Percentiles rank a stretch among this genome's conserved stretches.
Conservation (phyloP, 2,113 vertebrate species). For the Tragelaphus buxtoni region DNA sequence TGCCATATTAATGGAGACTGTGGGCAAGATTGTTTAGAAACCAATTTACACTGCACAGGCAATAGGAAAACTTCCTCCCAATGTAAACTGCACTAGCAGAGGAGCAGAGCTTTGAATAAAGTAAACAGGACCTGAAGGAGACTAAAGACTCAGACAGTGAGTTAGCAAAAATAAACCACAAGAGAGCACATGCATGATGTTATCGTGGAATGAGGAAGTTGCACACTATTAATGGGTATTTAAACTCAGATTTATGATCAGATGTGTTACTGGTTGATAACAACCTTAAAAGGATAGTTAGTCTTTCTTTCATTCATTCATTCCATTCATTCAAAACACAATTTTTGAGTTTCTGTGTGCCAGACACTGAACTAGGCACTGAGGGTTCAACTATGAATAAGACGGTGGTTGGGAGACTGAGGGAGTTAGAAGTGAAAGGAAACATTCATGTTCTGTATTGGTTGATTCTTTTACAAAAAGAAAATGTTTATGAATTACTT, state of each 20-base stretch:
- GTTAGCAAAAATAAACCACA: slow-evolving; percentile 47
- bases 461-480: neutral
- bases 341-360: neutral
- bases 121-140: slow-evolving; percentile 45
- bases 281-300: neutral
- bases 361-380: neutral
- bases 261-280: neutral
- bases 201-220: neutral
- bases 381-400: neutral
- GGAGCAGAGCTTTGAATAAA: slow-evolving; percentile 29
- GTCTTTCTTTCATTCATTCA: neutral
- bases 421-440: neutral
- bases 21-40: slow-evolving; percentile 53
- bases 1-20: slow-evolving; percentile 40
- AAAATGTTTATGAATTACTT: neutral
- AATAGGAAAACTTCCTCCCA: slow-evolving; percentile 34
- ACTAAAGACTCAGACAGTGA: slow-evolving; percentile 32
- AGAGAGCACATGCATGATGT: neutral
- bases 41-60: slow-evolving; percentile 26
- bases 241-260: neutral
- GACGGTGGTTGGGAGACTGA: neutral
- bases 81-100: neutral
- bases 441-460: neutral
- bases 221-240: neutral
- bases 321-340: neutral